Evolutionary conservation across 1,140 invertebrate genomes (phyloP), one percentile per base, ranked within the genome.

Genomic region (Macrobrachium nipponense): DNA sequence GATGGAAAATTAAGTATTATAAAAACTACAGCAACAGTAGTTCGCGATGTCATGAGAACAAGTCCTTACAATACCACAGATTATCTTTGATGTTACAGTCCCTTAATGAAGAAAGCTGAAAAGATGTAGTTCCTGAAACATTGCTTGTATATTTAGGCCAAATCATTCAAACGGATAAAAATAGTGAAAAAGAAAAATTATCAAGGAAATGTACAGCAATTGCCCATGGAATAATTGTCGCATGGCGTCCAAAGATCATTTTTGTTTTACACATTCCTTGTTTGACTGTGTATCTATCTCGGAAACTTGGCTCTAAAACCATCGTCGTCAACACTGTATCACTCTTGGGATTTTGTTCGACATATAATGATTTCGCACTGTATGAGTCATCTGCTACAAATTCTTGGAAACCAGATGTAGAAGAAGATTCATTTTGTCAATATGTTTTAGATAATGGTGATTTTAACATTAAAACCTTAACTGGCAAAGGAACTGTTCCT

Each of bases 71-170:
- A n/a, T n/a, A 70, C 43, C 44, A 10, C 80, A 70, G 80, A 81
- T 70, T 70, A 81, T 44, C 43, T n/a, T 51, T 51, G 64, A 70
- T 44, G 51, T 81, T n/a, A 81, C 80, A 27, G 36, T n/a, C 44
- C 51, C 44, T 81, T 62, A 12, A 81, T 81, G 80, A 44, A 81
- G 64, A 18, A 81, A 70, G 80, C 66, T 11, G 64, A n/a, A n/a
- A 81, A 44, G 80, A 81, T 81, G 80, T 70, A 5, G 80, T 70
- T 17, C 80, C 10, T 81, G 64, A 70, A 43, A 70, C 80, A 81
- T 44, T 72, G 80, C 64, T 15, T 68, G 64, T 66, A 23, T 80
- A 27, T 64, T 66, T 66, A 80, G 79, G 68, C 64, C 14, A n/a
- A 80, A 62, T 66, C 51, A 81, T 81, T n/a, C 59, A 0, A 72